A percentile compares a stretch with the other conserved stretches of the same genome.
These are phyloP conservation scores for Numida meleagris DNA, from an alignment of 2,113 vertebrate genomes.

Conservation along the genomic window DNA sequence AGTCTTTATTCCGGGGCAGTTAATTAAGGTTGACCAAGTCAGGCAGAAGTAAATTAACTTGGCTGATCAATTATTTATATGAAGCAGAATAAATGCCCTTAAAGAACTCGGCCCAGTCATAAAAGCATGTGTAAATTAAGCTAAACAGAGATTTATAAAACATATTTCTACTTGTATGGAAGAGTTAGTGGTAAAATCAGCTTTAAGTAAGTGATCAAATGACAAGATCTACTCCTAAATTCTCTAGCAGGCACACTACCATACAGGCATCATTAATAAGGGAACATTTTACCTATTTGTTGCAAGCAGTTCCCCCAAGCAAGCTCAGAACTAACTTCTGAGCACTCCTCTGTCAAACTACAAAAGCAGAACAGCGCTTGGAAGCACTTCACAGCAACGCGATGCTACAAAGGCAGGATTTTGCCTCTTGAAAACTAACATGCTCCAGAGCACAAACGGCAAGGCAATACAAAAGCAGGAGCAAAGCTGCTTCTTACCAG, in stretches of 20 bases:
- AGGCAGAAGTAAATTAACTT: constrained; percentile 96
- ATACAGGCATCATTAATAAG: not conserved
- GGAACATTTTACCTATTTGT: not conserved
- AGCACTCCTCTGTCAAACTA: not conserved
- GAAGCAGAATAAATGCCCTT: constrained; percentile 96
- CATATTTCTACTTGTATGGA: constrained; percentile 74
- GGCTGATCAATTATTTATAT: constrained; percentile 98
- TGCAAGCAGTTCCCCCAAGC: not conserved
- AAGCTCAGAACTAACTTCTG: not conserved
- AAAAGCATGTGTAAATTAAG: constrained; percentile 88
- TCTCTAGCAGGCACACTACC: not conserved
- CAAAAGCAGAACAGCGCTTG: not conserved
- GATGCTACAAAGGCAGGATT: not conserved
- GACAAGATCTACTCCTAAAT: not conserved
- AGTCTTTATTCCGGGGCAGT: constrained; percentile 83
- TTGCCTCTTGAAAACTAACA: not conserved
- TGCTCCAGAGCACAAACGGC: accelerated
- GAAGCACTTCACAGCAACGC: not conserved
- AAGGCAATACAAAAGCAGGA: not conserved
- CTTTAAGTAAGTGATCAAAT: constrained; percentile 62
- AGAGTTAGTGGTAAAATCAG: constrained; percentile 56
- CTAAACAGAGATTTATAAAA: constrained; percentile 87
- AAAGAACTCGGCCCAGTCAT: constrained; percentile 88
- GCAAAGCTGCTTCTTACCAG: not conserved
- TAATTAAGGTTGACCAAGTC: constrained; percentile 97